Conservation (phyloP, 2,888 invertebrate species). For the Leuctra nigra region DNA sequence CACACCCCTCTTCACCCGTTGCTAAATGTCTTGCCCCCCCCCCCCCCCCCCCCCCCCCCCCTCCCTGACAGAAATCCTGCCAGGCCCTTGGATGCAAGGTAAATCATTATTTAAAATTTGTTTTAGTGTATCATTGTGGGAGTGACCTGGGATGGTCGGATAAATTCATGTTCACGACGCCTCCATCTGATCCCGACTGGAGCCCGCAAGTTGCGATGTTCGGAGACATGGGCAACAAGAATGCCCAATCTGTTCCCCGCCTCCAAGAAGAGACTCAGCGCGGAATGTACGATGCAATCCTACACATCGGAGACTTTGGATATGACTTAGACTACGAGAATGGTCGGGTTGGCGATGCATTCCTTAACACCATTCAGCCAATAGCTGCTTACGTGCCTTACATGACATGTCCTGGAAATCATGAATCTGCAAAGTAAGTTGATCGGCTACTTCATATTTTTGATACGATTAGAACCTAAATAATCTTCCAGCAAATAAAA, state of each 20-base stretch:
- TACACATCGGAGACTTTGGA: slow-evolving; percentile 94
- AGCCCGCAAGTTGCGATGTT: slow-evolving; percentile 76
- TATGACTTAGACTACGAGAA: slow-evolving; percentile 77
- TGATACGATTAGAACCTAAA: neutral
- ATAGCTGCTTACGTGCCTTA: slow-evolving; percentile 50
- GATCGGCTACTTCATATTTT: neutral
- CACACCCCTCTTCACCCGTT: no score
- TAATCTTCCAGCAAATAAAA: neutral
- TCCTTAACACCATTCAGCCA: slow-evolving; percentile 47
- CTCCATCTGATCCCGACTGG: slow-evolving; percentile 62
- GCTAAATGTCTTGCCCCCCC: no score
- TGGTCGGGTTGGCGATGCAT: slow-evolving; percentile 45
- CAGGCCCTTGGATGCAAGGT: no score
- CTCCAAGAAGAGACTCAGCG: slow-evolving; percentile 78
- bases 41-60: no score
- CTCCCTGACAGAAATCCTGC: no score
- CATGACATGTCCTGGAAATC: slow-evolving; percentile 42
- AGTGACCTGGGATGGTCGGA: slow-evolving; percentile 77
- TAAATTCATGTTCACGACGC: slow-evolving; percentile 67
- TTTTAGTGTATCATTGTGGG: slow-evolving; percentile 72
- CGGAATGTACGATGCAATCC: slow-evolving; percentile 73
- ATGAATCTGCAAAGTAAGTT: slow-evolving; percentile 39
- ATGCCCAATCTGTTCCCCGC: slow-evolving; percentile 78
- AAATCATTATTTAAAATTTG: no score
- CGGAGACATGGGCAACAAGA: slow-evolving; percentile 91